These are phyloP conservation scores for Actinostola sp. DNA, from an alignment of 92 coral and sea anemone species.

Conservation along the genomic window DNA sequence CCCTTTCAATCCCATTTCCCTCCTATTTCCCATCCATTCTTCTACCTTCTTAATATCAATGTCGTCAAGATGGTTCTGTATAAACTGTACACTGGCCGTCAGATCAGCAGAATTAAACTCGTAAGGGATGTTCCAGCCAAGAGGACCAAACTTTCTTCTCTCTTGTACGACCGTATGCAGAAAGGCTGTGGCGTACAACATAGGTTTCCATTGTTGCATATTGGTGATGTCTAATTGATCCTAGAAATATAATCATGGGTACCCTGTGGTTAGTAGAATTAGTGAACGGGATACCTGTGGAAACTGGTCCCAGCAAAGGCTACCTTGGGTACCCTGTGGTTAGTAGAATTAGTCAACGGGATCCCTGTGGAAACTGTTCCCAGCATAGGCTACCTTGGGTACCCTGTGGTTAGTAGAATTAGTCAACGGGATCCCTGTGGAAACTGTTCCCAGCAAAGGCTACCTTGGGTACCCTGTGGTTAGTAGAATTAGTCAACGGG, in stretches of 20 bases:
- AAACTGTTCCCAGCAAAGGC: no score
- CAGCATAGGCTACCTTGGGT: no score
- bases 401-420: no score
- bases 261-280: neutral
- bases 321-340: no score
- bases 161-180: constrained; percentile 98
- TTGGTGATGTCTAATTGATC: constrained; percentile 99
- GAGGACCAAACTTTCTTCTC: constrained; percentile 98
- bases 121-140: constrained; percentile 99
- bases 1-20: neutral
- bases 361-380: no score
- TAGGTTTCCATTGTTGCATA: constrained; percentile 99
- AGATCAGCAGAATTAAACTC: constrained; percentile 99
- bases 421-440: no score
- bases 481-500: no score
- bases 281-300: no score
- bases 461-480: no score
- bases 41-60: constrained; percentile 92
- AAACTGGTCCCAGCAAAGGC: no score
- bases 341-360: no score
- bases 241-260: constrained; percentile 23
- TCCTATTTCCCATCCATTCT: neutral
- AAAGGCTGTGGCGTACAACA: constrained; percentile 97
- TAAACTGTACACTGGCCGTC: constrained; percentile 97
- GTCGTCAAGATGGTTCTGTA: constrained; percentile 97